Evolutionary conservation across 2,797 vertebrate species (phyloP).

Genomic region (Manis javanica): DNA sequence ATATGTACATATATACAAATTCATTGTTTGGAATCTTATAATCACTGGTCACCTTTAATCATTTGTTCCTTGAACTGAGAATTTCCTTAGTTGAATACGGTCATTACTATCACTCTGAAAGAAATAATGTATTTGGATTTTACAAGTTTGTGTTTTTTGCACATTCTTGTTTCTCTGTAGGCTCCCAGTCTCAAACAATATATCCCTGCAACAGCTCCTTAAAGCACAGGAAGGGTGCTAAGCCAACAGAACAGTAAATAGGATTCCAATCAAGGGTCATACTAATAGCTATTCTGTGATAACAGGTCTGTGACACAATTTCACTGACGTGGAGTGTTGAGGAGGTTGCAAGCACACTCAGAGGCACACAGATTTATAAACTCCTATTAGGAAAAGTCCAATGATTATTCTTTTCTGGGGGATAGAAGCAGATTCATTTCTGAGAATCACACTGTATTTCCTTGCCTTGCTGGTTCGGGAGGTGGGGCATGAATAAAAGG

Average conservation of each 20-base stretch:
- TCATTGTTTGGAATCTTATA: neutral
- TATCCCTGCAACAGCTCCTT: neutral
- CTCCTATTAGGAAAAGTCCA: neutral
- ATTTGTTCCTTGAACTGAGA: constrained; percentile 4
- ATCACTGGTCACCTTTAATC: neutral
- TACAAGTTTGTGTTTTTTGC: neutral
- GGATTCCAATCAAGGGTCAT: constrained; percentile 5
- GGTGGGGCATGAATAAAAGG: neutral
- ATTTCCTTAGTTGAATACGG: neutral
- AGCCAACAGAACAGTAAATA: neutral
- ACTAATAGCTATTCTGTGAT: neutral
- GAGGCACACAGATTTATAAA: neutral
- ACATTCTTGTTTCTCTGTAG: constrained; percentile 15
- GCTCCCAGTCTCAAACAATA: neutral
- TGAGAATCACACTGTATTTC: neutral
- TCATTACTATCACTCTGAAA: constrained; percentile 2
- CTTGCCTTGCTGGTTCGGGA: neutral
- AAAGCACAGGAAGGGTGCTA: neutral
- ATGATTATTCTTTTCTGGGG: neutral
- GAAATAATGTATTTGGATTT: constrained; percentile 30
- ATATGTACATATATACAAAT: neutral
- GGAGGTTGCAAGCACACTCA: neutral
- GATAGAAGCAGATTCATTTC: neutral
- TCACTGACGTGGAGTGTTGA: neutral
- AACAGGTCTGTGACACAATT: neutral